Evolutionary conservation across 2,113 vertebrate species (phyloP), one percentile per base, ranked within the genome.

Genomic region (Dicerorhinus sumatrensis): DNA sequence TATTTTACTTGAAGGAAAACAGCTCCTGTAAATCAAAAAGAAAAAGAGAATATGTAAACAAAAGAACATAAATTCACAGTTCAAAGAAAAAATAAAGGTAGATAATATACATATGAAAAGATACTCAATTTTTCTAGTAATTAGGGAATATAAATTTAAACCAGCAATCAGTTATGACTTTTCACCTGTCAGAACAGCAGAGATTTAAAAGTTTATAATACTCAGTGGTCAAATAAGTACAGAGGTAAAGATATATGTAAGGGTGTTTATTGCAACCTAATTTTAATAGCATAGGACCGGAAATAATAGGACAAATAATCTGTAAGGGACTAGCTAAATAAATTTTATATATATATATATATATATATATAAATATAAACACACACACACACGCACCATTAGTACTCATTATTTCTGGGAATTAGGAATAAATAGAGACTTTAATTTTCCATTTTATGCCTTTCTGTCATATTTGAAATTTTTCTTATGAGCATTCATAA

Each of bases 381-480:
- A 39, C 39, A 39, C 39, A 39, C 39, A 42, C 42, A 5, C 17
- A 31, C 23, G 13, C 31, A 29, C 25, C 31, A 12, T 51, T 76
- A 76, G 16, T 84, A 82, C 23, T 31, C 58, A 33, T 33, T 39
- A 29, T 87, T 92, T 95, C 56, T 80, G 36, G 46, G 36, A 36
- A 62, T 62, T 80, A 46, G 21, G 63, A 83, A 17, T 62, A 31
- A 54, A 14, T 39, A 46, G n/a, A 76, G 48, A 69, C 13, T 79
- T 89, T n/a, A 73, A 70, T 67, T 91, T 92, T 36, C 29, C n/a
- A 25, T 62, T 73, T 76, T 63, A 11, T 82, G 42, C 33, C 46
- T 91, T 94, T 90, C 39, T 84, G 33, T 82, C 77, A 72, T 73
- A 89, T 33, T 70, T 58, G 14, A 89, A 82, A 21, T 91, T 92